phyloP scores from a whole-genome alignment of 1,140 invertebrate species.

The Triops cancriformis region DNA sequence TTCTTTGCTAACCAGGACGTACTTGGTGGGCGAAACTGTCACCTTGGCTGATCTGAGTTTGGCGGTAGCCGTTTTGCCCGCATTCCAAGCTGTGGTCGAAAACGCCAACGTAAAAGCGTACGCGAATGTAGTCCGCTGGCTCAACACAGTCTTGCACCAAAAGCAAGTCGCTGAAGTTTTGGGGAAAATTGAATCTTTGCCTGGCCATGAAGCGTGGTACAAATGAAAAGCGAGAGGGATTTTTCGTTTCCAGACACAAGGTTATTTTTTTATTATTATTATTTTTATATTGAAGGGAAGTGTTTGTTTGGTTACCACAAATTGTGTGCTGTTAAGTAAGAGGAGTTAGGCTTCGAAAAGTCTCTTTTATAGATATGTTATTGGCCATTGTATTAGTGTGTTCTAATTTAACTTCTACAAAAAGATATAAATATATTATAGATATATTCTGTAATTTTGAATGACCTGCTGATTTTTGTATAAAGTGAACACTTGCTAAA shows the following conservation, averaged over 20 bases:
- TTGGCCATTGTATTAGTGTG: too few species aligned
- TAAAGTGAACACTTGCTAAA: neutral
- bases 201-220: neutral
- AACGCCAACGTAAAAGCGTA: conserved; percentile 18
- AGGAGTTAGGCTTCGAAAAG: neutral
- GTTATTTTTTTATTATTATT: neutral
- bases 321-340: neutral
- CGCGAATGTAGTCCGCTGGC: conserved; percentile 42
- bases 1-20: conserved; percentile 44
- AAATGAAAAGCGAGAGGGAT: neutral
- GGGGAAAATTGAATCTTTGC: conserved; percentile 32
- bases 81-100: conserved; percentile 41
- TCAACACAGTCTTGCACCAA: conserved; percentile 48
- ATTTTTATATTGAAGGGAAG: neutral
- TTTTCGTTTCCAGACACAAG: neutral
- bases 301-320: too few species aligned
- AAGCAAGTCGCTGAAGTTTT: conserved; percentile 44
- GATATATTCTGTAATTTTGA: too few species aligned
- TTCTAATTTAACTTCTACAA: too few species aligned
- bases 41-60: conserved; percentile 48
- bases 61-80: conserved; percentile 42
- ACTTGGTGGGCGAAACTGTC: conserved; percentile 47
- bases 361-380: too few species aligned
- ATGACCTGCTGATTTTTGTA: too few species aligned
- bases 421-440: too few species aligned